A percentile compares a stretch with the other conserved stretches of the same genome.
These are phyloP conservation scores for Paramormyrops kingsleyae DNA, from an alignment of 2,113 vertebrate genomes.

Conservation along the genomic window DNA sequence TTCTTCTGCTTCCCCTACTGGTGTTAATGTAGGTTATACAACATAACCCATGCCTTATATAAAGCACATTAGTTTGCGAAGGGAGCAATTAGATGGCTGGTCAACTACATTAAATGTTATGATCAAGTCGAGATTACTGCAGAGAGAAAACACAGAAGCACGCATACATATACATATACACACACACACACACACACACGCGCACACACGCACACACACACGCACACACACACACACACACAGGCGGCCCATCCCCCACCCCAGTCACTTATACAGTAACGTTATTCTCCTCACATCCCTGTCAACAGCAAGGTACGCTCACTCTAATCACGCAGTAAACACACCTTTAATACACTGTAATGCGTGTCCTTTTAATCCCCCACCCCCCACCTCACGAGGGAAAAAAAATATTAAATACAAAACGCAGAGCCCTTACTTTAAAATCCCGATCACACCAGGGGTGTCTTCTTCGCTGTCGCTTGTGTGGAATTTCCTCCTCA, in stretches of 20 bases:
- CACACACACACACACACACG: neutral
- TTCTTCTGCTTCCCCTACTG: neutral
- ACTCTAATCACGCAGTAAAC: conserved; percentile 6
- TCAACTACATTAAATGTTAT: neutral
- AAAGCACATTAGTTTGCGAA: neutral
- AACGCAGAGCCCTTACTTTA: conserved; percentile 20
- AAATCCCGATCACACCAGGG: conserved; percentile 24
- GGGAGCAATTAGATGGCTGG: neutral
- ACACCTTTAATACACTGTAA: neutral
- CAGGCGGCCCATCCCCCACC: conserved; percentile 32
- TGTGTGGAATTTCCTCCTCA: conserved; percentile 31
- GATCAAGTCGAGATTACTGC: neutral
- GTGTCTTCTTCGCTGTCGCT: conserved; percentile 18
- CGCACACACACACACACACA: conserved; percentile 4
- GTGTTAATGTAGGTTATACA: neutral
- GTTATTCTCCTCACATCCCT: conserved; percentile 13
- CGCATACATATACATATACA: neutral
- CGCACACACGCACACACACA: conserved; percentile 19
- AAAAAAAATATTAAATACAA: neutral
- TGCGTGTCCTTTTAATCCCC: neutral
- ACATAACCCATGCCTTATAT: neutral
- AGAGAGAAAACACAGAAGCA: neutral
- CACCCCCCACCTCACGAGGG: neutral
- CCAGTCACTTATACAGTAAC: conserved; percentile 9
- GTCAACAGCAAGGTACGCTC: conserved; percentile 3